Percentiles rank a stretch among this genome's conserved stretches.
Evolutionary conservation across 2,797 vertebrate genomes (phyloP).

Genomic region (Poeciliopsis turneri): DNA sequence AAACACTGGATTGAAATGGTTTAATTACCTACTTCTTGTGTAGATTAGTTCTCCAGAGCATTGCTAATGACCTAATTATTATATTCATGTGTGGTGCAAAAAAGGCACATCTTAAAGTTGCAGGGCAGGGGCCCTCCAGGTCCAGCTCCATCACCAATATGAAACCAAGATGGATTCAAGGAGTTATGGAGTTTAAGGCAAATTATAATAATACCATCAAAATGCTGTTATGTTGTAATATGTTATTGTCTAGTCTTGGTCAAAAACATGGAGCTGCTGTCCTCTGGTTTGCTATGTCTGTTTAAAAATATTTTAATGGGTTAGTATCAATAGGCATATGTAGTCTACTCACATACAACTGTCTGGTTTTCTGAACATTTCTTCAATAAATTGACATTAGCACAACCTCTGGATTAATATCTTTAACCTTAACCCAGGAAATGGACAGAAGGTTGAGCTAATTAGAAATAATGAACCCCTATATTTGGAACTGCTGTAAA

Average conservation of each 20-base stretch:
- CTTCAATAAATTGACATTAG: neutral
- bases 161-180: neutral
- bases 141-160: neutral
- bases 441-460: conserved; percentile 17
- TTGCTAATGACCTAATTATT: no score
- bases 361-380: neutral
- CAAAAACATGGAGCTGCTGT: neutral
- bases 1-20: no score
- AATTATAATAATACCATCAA: neutral
- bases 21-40: no score
- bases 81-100: no score
- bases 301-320: neutral
- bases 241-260: neutral
- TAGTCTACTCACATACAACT: neutral
- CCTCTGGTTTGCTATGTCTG: neutral
- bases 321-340: neutral
- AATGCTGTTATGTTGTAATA: neutral
- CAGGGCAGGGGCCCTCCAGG: no score
- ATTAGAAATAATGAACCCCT: conserved; percentile 15
- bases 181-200: neutral
- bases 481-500: neutral
- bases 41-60: no score
- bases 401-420: conserved; percentile 16
- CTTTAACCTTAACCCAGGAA: conserved; percentile 12
- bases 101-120: no score